These are phyloP conservation scores for Montipora capricornis DNA, from an alignment of 64 coral and sea anemone species.

Conservation along the genomic window DNA sequence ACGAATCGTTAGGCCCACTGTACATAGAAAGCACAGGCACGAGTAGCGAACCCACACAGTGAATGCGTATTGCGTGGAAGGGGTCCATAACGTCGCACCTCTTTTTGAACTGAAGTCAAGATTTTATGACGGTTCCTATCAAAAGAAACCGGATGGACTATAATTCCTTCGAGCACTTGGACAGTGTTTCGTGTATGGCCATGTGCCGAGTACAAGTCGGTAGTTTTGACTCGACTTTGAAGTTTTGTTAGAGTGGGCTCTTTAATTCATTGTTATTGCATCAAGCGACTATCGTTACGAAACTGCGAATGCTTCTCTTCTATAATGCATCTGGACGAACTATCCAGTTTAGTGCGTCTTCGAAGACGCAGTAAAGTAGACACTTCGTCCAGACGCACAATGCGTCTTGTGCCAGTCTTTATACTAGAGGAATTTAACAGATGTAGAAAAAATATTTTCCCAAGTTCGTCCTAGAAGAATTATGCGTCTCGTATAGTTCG, in stretches of 20 bases:
- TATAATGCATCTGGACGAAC: neutral
- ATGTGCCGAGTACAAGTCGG: neutral
- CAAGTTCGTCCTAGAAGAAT: too few relatives aligned
- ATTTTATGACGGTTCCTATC: slow-evolving; percentile 20
- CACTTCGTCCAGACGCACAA: too few relatives aligned
- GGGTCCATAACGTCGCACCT: neutral
- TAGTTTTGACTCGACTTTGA: neutral
- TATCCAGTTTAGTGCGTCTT: too few relatives aligned
- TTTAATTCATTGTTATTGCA: too few relatives aligned
- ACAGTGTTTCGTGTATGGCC: neutral
- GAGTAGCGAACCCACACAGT: neutral
- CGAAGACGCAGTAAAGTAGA: too few relatives aligned
- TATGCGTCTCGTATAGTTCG: too few relatives aligned
- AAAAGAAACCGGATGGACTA: slow-evolving; percentile 31
- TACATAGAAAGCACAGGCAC: neutral
- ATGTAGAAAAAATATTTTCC: too few relatives aligned
- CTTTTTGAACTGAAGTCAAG: neutral
- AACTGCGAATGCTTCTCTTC: neutral
- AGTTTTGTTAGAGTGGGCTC: neutral
- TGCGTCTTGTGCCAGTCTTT: too few relatives aligned
- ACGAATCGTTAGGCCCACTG: neutral
- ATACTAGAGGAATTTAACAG: too few relatives aligned
- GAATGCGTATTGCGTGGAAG: neutral
- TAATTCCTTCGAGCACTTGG: neutral
- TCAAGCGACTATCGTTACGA: neutral